These are phyloP conservation scores for Halcyon senegalensis DNA, from an alignment of 2,113 vertebrate species.

Conservation along the genomic window DNA sequence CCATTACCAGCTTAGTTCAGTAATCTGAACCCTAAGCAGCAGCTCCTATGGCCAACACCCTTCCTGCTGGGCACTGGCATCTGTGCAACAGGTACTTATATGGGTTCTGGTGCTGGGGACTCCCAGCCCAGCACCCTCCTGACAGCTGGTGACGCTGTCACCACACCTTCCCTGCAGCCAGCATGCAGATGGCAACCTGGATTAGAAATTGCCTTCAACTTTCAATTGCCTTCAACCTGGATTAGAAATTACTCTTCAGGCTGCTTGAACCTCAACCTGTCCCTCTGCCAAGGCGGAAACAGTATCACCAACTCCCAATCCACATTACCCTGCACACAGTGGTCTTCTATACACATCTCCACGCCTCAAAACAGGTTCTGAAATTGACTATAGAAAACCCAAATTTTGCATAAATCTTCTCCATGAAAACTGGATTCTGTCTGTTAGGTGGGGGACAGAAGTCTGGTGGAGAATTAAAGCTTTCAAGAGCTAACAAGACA, in stretches of 20 bases:
- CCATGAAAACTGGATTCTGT: neutral
- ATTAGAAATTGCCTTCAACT: neutral
- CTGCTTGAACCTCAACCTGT: neutral
- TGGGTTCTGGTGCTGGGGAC: neutral
- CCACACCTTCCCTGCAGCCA: neutral
- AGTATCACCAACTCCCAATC: neutral
- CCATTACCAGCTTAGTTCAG: neutral
- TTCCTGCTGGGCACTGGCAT: neutral
- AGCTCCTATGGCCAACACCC: neutral
- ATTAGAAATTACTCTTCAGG: neutral
- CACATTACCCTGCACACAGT: fast-evolving
- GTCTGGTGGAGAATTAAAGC: neutral
- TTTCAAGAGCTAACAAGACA: neutral
- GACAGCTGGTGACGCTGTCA: neutral
- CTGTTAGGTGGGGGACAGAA: neutral
- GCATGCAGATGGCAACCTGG: fast-evolving
- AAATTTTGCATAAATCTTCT: neutral
- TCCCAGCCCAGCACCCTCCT: neutral
- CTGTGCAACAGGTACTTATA: neutral
- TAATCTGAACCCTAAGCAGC: neutral
- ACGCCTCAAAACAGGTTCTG: neutral
- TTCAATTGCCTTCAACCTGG: neutral
- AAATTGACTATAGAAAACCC: neutral
- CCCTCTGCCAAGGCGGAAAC: neutral
- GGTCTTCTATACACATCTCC: neutral